A percentile compares a stretch with the other conserved stretches of the same genome.
These are phyloP conservation scores for Bujurquina vittata DNA, from an alignment of 2,113 vertebrate species.

Conservation along the genomic window DNA sequence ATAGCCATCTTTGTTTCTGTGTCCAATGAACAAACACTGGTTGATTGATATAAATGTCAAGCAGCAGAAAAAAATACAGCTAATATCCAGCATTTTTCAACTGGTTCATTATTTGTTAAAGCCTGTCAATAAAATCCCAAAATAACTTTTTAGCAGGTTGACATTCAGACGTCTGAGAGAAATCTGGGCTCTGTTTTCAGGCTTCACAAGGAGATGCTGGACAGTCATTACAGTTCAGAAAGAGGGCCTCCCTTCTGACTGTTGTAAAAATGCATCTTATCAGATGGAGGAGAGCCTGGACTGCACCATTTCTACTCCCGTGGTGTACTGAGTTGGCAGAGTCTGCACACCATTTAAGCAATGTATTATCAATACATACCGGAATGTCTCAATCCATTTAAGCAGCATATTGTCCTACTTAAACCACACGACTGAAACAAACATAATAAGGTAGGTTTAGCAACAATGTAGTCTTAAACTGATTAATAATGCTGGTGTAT, in stretches of 20 bases:
- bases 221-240: background rate
- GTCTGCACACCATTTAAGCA: background rate
- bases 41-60: background rate
- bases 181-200: background rate
- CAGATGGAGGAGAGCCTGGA: background rate
- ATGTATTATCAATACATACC: background rate
- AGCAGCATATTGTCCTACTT: background rate
- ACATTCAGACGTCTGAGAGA: background rate
- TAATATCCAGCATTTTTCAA: background rate
- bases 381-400: background rate
- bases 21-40: background rate
- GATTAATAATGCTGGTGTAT: background rate
- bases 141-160: background rate
- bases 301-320: background rate
- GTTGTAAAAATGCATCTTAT: background rate
- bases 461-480: background rate
- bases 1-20: conserved; percentile 1
- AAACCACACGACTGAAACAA: background rate
- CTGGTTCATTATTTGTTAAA: background rate
- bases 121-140: background rate
- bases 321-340: background rate
- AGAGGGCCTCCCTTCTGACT: background rate
- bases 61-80: background rate
- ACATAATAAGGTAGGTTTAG: background rate
- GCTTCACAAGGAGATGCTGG: background rate